Evolutionary conservation across 2,888 invertebrate genomes (phyloP), one percentile per base, ranked within the genome.

Genomic region (Leptinotarsa rubiginosa): DNA sequence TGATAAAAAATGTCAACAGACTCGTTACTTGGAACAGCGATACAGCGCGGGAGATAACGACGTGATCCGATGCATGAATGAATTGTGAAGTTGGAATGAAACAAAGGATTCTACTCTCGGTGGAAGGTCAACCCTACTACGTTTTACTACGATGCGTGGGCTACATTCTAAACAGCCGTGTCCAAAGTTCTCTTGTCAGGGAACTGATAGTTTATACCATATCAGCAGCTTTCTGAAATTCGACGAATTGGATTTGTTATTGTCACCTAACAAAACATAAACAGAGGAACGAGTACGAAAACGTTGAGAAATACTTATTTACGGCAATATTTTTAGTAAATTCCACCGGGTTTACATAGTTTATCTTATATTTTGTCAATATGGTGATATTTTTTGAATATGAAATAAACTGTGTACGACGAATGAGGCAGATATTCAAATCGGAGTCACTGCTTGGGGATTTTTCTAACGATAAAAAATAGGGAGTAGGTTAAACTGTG

Each of bases 1-100:
- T 65, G 70, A 74, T 50, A 68, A 68, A 50, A 70, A 66, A 62
- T 65, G 64, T 74, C 70, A 74, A 56, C 73, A 74, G 18, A 47
- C 69, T 47, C 31, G 15, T 22, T 73, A 70, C 73, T 73, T 62
- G 31, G 62, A 25, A 62, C n/a, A 10, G 41, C 12, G 62, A 62
- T 18, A 56, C 56, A 20, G 20, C 20, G 4, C 31, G 62, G n/a
- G n/a, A 31, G 62, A 62, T 62, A 62, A 62, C 16, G 0, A 4
- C n/a, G 25, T 16, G 13, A 62, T 31, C 13, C 16, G 54, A 56
- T 10, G 22, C 12, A 56, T 41, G 62, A 62, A 62, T 62, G 62
- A 62, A 41, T 62, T 7, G 10, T 25, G 62, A 3, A 31, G 56
- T 56, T 41, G 62, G 31, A 62, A 10, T 0, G n/a, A 41, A 62